Evolutionary conservation across 2,113 vertebrate genomes (phyloP).

Genomic region (Lagenorhynchus albirostris): DNA sequence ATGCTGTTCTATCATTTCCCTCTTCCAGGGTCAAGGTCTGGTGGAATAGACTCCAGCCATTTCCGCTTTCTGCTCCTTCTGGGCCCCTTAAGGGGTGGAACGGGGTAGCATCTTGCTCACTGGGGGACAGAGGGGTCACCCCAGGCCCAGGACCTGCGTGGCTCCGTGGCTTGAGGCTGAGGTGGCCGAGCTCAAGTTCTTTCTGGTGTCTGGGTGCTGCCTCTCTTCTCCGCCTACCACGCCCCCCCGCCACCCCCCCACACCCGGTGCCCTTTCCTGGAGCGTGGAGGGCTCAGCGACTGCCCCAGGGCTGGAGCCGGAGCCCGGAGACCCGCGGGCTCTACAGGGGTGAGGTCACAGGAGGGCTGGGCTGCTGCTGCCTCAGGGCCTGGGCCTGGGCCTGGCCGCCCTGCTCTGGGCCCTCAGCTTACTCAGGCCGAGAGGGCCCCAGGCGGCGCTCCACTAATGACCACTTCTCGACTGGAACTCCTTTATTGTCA

Average conservation of each 20-base stretch:
- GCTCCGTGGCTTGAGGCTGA: neutral
- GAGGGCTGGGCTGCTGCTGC: too few relatives aligned
- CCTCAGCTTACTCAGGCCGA: neutral
- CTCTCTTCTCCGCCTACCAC: accelerated
- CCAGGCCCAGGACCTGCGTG: neutral
- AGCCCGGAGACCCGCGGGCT: neutral
- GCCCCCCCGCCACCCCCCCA: accelerated
- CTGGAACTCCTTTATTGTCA: neutral
- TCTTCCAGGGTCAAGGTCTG: neutral
- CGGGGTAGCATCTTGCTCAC: accelerated
- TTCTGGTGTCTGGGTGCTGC: accelerated
- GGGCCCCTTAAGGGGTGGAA: too few relatives aligned
- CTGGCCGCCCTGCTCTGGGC: neutral
- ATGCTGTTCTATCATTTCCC: neutral
- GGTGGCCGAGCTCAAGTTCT: accelerated
- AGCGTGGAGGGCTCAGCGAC: neutral
- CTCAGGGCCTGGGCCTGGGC: neutral
- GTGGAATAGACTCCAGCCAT: neutral
- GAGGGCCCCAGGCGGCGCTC: accelerated
- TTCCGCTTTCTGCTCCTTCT: neutral
- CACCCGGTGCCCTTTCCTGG: accelerated
- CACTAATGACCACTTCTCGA: neutral
- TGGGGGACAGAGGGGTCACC: neutral
- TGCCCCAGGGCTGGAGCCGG: neutral
- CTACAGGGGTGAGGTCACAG: neutral